Percentiles rank a stretch among this genome's conserved stretches.
Evolutionary conservation across 1,140 invertebrate genomes (phyloP).

Genomic region (Danaus plexippus): DNA sequence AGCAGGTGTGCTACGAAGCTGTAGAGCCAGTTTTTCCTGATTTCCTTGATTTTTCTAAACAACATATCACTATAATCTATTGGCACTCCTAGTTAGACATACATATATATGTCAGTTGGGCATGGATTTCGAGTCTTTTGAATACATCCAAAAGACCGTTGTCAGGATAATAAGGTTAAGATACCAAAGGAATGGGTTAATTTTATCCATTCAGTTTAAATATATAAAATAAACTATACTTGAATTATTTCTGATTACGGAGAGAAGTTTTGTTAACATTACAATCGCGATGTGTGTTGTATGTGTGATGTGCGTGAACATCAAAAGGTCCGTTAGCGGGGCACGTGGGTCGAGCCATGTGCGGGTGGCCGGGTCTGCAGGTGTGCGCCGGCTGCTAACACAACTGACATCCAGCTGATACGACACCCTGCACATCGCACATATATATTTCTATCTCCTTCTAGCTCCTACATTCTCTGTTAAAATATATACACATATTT

Average conservation of each 20-base stretch:
- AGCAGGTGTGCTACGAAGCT: slow-evolving; percentile 13
- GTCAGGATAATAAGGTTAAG: neutral
- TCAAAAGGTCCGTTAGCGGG: slow-evolving; percentile 17
- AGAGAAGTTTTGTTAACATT: neutral
- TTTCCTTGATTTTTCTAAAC: slow-evolving; percentile 28
- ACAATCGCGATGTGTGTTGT: neutral
- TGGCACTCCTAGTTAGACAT: slow-evolving; percentile 13
- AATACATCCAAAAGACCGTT: slow-evolving; percentile 1
- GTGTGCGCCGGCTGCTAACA: slow-evolving; percentile 26
- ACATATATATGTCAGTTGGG: slow-evolving; percentile 20
- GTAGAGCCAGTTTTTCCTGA: slow-evolving; percentile 20
- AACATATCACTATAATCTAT: slow-evolving; percentile 17
- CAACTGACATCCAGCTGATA: slow-evolving; percentile 17
- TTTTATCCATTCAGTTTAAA: neutral
- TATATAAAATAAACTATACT: neutral
- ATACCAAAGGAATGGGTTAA: neutral
- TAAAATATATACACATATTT: slow-evolving; percentile 1
- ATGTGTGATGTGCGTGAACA: slow-evolving; percentile 3
- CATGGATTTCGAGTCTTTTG: slow-evolving; percentile 4
- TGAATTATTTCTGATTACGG: neutral
- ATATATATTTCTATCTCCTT: neutral
- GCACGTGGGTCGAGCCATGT: slow-evolving; percentile 23
- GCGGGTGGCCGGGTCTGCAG: slow-evolving; percentile 19
- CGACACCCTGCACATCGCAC: slow-evolving; percentile 5
- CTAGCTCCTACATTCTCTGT: too few relatives aligned